phyloP scores from a whole-genome alignment of 2,113 vertebrate species.

The Melanerpes formicivorus region DNA sequence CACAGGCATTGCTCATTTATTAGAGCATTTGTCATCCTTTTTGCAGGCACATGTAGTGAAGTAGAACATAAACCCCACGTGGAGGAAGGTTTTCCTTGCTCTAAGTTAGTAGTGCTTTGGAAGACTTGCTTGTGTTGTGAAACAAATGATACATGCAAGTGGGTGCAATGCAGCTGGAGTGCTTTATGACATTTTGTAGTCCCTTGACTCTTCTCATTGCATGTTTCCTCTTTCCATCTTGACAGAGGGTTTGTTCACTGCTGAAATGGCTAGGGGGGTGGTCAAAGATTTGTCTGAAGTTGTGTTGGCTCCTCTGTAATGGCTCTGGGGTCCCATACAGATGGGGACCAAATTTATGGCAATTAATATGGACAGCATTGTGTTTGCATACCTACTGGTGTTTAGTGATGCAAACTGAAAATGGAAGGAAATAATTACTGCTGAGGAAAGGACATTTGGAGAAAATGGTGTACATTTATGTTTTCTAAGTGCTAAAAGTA shows the following conservation, averaged over 20 bases:
- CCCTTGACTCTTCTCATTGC: not conserved
- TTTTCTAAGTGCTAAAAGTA: not conserved
- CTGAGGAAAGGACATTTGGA: not conserved
- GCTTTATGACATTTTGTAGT: not conserved
- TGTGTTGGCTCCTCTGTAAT: not conserved
- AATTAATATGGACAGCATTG: not conserved
- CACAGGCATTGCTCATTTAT: rapidly evolving
- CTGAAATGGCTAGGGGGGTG: not conserved
- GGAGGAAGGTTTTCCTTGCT: not conserved
- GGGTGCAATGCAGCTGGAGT: not conserved
- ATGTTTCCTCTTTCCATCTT: not conserved
- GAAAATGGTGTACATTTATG: not conserved
- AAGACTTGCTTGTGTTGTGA: not conserved
- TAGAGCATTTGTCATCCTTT: not conserved
- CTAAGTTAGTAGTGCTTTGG: not conserved
- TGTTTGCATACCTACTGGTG: not conserved
- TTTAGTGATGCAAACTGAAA: not conserved
- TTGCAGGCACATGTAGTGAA: not conserved
- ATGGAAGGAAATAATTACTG: not conserved
- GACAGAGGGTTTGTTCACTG: rapidly evolving
- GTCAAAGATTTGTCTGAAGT: not conserved
- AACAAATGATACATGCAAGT: not conserved
- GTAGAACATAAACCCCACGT: rapidly evolving
- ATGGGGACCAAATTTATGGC: too few relatives aligned
- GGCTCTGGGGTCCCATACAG: not conserved